A percentile compares a stretch with the other conserved stretches of the same genome.
Evolutionary conservation across 2,113 vertebrate genomes (phyloP).

Genomic region (Tor tambroides): DNA sequence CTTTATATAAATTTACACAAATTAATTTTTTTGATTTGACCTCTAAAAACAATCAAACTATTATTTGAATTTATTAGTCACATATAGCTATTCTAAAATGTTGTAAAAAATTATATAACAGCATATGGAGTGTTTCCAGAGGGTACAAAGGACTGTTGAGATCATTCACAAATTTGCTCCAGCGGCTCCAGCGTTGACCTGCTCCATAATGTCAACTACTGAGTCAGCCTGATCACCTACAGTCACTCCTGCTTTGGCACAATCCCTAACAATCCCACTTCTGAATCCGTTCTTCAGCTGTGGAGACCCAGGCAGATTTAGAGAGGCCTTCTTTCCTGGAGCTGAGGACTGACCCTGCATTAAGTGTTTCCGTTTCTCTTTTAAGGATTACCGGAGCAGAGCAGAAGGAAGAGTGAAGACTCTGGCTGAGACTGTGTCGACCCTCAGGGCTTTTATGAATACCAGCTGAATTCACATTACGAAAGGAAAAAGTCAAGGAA

Average conservation of each 20-base stretch:
- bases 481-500: conserved; percentile 10
- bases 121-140: conserved; percentile 55
- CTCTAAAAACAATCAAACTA: conserved; percentile 10
- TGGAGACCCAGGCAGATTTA: conserved; percentile 48
- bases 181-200: conserved; percentile 36
- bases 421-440: conserved; percentile 6
- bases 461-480: conserved; percentile 33
- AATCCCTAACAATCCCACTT: conserved; percentile 40
- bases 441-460: conserved; percentile 41
- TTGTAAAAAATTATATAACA: conserved; percentile 61
- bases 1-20: no score
- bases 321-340: conserved; percentile 39
- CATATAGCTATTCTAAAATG: conserved; percentile 63
- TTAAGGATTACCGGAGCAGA: conserved; percentile 54
- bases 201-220: conserved; percentile 53
- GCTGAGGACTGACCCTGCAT: conserved; percentile 54
- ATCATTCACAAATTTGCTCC: conserved; percentile 28
- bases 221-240: conserved; percentile 61
- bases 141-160: conserved; percentile 55
- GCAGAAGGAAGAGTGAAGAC: conserved; percentile 44
- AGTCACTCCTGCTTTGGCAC: conserved; percentile 47
- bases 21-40: no score
- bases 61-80: conserved; percentile 14
- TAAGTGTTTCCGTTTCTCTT: conserved; percentile 60
- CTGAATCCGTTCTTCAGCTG: conserved; percentile 27